Percentiles rank a stretch among this genome's conserved stretches.
Evolutionary conservation across 2,888 invertebrate species (phyloP).

Genomic region (Celastrina argiolus): DNA sequence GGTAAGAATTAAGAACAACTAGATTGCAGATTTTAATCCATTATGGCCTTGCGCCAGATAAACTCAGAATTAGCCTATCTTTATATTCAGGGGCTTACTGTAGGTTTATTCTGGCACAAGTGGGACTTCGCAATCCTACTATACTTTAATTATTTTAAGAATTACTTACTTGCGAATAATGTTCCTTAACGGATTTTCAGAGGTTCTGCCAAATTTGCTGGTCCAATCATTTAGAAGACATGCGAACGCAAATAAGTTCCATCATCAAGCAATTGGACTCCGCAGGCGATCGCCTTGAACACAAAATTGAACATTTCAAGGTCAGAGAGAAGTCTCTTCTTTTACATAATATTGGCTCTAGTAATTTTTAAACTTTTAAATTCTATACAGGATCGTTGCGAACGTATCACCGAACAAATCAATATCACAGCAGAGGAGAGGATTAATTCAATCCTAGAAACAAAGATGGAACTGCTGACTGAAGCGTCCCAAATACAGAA

Average conservation of each 20-base stretch:
- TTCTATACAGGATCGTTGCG: constrained; percentile 69
- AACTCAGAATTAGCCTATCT: too few species aligned
- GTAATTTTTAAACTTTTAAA: background rate
- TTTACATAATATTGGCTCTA: background rate
- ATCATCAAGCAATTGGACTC: constrained; percentile 76
- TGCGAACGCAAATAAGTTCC: constrained; percentile 75
- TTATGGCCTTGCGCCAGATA: too few species aligned
- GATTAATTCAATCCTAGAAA: constrained; percentile 66
- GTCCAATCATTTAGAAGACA: constrained; percentile 77
- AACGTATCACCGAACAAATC: constrained; percentile 73
- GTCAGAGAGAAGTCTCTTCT: too few species aligned
- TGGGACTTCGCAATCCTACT: too few species aligned
- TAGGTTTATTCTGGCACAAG: too few species aligned
- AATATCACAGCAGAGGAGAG: constrained; percentile 70
- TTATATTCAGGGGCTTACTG: too few species aligned
- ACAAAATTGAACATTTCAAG: constrained; percentile 77
- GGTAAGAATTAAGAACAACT: constrained; percentile 51
- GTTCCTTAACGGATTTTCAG: constrained; percentile 51
- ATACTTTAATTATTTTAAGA: too few species aligned
- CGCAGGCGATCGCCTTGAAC: constrained; percentile 68
- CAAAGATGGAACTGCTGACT: constrained; percentile 59
- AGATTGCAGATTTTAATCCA: background rate
- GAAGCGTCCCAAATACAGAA: constrained; percentile 64
- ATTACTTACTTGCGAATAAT: background rate
- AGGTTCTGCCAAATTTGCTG: constrained; percentile 80